These are phyloP conservation scores for Teleogryllus oceanicus DNA, from an alignment of 2,888 invertebrate species.

Conservation along the genomic window DNA sequence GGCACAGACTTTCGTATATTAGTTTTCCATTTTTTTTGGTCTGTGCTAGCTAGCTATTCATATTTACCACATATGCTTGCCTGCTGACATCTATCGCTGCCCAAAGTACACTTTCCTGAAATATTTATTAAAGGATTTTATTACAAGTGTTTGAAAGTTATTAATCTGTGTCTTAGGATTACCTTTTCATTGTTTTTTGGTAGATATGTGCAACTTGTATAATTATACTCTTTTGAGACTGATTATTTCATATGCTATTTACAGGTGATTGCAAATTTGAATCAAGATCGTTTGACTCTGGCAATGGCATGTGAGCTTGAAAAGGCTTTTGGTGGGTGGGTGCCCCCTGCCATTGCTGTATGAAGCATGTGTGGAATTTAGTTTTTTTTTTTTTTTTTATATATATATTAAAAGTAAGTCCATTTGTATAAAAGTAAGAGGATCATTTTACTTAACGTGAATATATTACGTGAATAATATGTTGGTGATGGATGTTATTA, in stretches of 20 bases:
- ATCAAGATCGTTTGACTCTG: conserved; percentile 75
- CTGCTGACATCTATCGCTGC: too few species aligned
- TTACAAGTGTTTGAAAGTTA: background rate
- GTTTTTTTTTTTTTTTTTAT: background rate
- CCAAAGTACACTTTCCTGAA: too few species aligned
- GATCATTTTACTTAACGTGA: too few species aligned
- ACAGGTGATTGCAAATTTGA: conserved; percentile 67
- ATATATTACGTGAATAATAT: too few species aligned
- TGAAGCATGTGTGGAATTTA: conserved; percentile 19
- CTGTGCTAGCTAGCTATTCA: too few species aligned
- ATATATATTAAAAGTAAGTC: background rate
- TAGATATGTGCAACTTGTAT: too few species aligned
- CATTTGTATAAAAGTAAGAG: too few species aligned
- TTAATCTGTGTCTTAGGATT: background rate
- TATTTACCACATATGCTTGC: too few species aligned
- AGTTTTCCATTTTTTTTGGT: too few species aligned
- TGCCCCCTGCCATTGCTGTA: conserved; percentile 49
- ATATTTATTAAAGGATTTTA: background rate
- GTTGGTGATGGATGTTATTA: too few species aligned
- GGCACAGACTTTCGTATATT: too few species aligned
- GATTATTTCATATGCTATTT: conserved; percentile 36
- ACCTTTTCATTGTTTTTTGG: background rate
- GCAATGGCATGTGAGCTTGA: conserved; percentile 78
- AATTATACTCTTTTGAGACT: background rate
- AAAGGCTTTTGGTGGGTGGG: conserved; percentile 78